Evolutionary conservation across 2,888 invertebrate species (phyloP).

Genomic region (Apamea crenata): DNA sequence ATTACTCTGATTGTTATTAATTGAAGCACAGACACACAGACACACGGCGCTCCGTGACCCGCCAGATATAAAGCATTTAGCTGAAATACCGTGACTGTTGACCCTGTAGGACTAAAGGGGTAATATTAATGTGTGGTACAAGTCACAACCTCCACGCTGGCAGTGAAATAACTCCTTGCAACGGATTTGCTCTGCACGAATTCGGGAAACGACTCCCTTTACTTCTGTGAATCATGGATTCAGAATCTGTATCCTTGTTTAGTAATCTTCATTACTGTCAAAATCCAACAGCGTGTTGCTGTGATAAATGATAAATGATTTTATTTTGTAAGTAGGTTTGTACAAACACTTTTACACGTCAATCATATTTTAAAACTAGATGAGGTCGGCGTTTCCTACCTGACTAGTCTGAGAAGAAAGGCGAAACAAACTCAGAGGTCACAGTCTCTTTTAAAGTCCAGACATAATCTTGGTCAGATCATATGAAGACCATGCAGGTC

Average conservation of each 20-base stretch:
- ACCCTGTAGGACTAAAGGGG: constrained; percentile 72
- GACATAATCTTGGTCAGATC: no score
- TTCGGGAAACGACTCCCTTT: not conserved
- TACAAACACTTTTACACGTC: no score
- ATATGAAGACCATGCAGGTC: no score
- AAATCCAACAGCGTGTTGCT: not conserved
- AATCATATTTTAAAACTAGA: no score
- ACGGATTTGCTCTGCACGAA: not conserved
- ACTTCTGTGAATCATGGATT: not conserved
- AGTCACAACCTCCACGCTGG: constrained; percentile 16
- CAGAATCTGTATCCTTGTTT: not conserved
- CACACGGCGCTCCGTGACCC: constrained; percentile 49
- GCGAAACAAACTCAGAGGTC: no score
- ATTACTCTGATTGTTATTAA: constrained; percentile 85
- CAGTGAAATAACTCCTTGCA: not conserved
- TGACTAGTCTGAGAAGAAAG: no score
- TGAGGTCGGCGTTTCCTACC: no score
- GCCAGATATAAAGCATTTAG: constrained; percentile 69
- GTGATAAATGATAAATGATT: no score
- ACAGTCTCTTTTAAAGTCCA: no score
- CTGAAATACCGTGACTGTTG: constrained; percentile 70
- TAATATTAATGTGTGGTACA: constrained; percentile 64
- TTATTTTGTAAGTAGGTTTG: no score
- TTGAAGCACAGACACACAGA: constrained; percentile 67
- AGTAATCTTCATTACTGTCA: not conserved